Evolutionary conservation across 2,888 invertebrate genomes (phyloP).

Genomic region (Drosophila diplacantha): DNA sequence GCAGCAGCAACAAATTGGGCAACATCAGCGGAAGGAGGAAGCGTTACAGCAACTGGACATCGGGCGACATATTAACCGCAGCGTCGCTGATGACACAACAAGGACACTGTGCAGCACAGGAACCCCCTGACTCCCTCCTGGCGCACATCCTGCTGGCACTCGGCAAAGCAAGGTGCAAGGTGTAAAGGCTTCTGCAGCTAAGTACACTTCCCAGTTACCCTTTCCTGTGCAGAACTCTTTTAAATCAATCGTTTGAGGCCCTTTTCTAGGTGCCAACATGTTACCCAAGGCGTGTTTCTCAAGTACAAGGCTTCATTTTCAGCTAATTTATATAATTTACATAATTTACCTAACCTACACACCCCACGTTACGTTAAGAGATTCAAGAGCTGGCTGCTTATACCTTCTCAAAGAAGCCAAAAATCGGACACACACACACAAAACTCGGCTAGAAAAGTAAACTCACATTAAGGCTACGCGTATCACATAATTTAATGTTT

Average conservation of each 20-base stretch:
- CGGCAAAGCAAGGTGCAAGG: constrained; percentile 15
- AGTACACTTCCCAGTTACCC: background rate
- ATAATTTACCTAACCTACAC: background rate
- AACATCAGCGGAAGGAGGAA: constrained; percentile 14
- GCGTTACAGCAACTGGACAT: constrained; percentile 44
- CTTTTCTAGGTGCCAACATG: background rate
- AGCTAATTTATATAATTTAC: background rate
- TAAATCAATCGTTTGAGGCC: background rate
- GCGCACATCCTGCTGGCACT: constrained; percentile 20
- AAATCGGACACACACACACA: background rate
- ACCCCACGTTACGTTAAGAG: background rate
- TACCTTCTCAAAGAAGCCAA: background rate
- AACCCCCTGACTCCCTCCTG: background rate
- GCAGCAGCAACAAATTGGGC: constrained; percentile 16
- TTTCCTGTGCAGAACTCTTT: background rate
- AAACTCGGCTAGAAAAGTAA: background rate
- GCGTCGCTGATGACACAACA: constrained; percentile 56
- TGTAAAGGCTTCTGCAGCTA: background rate
- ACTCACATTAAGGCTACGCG: constrained; percentile 7
- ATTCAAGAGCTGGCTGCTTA: background rate
- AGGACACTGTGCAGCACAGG: constrained; percentile 14
- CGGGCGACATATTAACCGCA: constrained; percentile 64
- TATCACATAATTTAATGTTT: constrained; percentile 1
- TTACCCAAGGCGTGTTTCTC: too few species aligned
- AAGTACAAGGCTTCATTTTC: background rate